Evolutionary conservation across 2,888 invertebrate species (phyloP).

Genomic region (Notodonta ziczac): DNA sequence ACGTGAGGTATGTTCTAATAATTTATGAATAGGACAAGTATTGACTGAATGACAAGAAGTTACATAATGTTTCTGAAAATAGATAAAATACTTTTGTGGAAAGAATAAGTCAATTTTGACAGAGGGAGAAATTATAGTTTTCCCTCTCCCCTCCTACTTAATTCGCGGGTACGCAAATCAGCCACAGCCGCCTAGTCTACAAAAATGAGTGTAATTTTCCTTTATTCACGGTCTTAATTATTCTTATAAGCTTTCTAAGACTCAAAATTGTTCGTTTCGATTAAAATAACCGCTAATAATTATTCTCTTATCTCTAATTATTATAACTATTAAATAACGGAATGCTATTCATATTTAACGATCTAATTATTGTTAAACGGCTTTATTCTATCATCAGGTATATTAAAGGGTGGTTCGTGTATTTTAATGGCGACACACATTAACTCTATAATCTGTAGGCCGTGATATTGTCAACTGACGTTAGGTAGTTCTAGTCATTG

Average conservation of each 20-base stretch:
- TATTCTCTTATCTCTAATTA: constrained; percentile 62
- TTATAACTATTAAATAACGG: constrained; percentile 59
- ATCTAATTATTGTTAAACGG: constrained; percentile 57
- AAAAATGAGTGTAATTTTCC: constrained; percentile 37
- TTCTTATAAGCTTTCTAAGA: constrained; percentile 36
- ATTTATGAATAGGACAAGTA: too few species aligned
- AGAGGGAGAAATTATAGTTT: too few species aligned
- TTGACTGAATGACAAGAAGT: too few species aligned
- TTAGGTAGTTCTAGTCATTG: neutral
- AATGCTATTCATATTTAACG: constrained; percentile 55
- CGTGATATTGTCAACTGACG: constrained; percentile 64
- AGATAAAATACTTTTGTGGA: too few species aligned
- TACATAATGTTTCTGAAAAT: too few species aligned
- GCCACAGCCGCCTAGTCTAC: constrained; percentile 27
- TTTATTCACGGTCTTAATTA: constrained; percentile 31
- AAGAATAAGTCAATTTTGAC: too few species aligned
- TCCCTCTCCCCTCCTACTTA: too few species aligned
- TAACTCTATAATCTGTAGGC: constrained; percentile 56
- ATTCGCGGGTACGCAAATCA: constrained; percentile 24
- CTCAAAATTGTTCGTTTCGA: constrained; percentile 43
- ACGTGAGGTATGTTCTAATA: too few species aligned
- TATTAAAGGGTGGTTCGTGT: constrained; percentile 17
- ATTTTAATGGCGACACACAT: constrained; percentile 29
- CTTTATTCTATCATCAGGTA: constrained; percentile 26
- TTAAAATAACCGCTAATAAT: constrained; percentile 50